Evolutionary conservation across 2,888 invertebrate species (phyloP).

Genomic region (Thalpophila matura): DNA sequence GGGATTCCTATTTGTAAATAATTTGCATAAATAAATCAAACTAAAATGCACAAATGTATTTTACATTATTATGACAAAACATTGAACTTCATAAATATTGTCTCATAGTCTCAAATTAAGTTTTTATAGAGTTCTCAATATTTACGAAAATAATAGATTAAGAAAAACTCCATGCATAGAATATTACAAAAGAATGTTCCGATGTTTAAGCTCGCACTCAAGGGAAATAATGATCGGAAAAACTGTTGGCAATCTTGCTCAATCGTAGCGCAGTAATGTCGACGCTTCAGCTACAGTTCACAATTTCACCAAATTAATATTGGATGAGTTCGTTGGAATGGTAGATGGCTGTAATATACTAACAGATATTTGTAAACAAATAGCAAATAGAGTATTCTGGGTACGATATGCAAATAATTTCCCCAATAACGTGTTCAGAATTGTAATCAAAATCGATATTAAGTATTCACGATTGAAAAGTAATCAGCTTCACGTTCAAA

Average conservation of each 20-base stretch:
- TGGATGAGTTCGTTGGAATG: constrained; percentile 57
- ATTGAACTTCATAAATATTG: not conserved
- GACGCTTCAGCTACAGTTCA: constrained; percentile 50
- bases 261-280: constrained; percentile 42
- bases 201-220: constrained; percentile 63
- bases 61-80: not conserved
- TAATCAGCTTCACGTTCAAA: constrained; percentile 38
- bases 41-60: not conserved
- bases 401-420: constrained; percentile 34
- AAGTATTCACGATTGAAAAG: constrained; percentile 38
- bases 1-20: too few relatives aligned
- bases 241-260: constrained; percentile 55
- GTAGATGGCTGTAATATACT: constrained; percentile 44
- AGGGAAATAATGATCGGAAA: constrained; percentile 68
- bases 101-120: not conserved
- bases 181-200: constrained; percentile 60
- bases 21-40: too few relatives aligned
- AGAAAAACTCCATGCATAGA: constrained; percentile 63
- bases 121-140: not conserved
- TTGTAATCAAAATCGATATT: constrained; percentile 31
- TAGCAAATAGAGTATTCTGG: constrained; percentile 36
- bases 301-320: constrained; percentile 60
- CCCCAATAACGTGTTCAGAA: constrained; percentile 37
- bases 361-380: constrained; percentile 43
- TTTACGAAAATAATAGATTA: constrained; percentile 40